These are phyloP conservation scores for Hozukius guyotensis DNA, from an alignment of 2,797 vertebrate species.

Conservation along the genomic window DNA sequence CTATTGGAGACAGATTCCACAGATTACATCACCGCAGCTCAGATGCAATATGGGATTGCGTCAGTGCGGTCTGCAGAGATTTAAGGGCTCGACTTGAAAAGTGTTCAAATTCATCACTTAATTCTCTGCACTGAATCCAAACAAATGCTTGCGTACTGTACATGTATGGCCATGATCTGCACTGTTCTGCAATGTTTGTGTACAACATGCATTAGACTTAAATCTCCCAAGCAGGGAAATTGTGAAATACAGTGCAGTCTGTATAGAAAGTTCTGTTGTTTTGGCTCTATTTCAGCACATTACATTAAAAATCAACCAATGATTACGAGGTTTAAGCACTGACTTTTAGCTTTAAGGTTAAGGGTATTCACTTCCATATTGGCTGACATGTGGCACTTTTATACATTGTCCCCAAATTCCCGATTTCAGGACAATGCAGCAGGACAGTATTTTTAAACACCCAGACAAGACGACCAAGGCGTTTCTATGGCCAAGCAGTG, in stretches of 20 bases:
- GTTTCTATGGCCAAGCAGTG: conserved; percentile 8
- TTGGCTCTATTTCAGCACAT: neutral
- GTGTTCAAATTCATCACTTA: conserved; percentile 23
- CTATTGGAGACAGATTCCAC: conserved; percentile 56
- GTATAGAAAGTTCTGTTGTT: neutral
- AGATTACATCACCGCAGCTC: conserved; percentile 60
- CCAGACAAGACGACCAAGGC: neutral
- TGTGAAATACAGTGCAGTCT: neutral
- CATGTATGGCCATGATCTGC: neutral
- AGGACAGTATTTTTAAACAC: neutral
- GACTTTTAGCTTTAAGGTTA: neutral
- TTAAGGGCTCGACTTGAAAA: conserved; percentile 39
- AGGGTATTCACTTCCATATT: neutral
- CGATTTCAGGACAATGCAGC: neutral
- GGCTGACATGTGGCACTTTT: neutral
- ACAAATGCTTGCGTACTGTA: neutral
- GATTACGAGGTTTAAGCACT: neutral
- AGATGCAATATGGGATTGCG: conserved; percentile 56
- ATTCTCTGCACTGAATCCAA: neutral
- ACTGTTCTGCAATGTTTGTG: neutral
- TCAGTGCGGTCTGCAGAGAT: conserved; percentile 43
- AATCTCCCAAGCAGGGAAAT: neutral
- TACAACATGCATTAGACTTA: neutral
- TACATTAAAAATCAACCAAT: neutral
- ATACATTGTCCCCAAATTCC: neutral